Base-by-base conservation (phyloP, 2,113 vertebrate genomes). In the Atractosteus spatula region DNA sequence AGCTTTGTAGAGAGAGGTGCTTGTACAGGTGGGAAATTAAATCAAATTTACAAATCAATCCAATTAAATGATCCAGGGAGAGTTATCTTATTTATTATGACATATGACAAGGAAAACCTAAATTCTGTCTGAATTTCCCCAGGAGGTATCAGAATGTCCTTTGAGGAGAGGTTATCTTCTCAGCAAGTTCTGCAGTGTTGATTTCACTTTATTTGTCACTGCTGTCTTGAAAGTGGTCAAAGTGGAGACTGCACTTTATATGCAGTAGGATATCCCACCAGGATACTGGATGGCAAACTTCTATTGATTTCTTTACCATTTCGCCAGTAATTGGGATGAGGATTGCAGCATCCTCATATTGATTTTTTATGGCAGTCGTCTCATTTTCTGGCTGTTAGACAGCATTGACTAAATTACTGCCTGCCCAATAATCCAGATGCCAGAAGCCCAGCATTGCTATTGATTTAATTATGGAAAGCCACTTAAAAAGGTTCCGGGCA, bases 401-500 rank as follows among this genome's bases (percentile, higher is more conserved):
- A 85, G 85, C 85, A 79, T 85, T 83, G 85, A 86, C 87, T 88
- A 86, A 87, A 88, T 88, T 87, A 87, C 85, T 85, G 81, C 80
- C 79, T 41, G 79, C 77, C 83, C 83, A 81, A 86, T 87, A 84
- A 90, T 87, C 84, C 81, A 83, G 85, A 90, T 85, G 84, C 85
- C 81, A 83, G 77, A 77, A 88, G 87, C 86, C 84, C 82, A 88
- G 82, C 86, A 80, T 80, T 75, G 74, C 62, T 90, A 90, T 90
- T 87, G 89, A 89, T 90, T 89, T 87, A 78, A 89, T 90, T 89
- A 90, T 84, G 78, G 83, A 86, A 86, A 83, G 85, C 85, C 89
- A 87, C 87, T 86, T 74, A 43, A 73, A 73, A 42, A 80, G 84
- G 82, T 80, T 88, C 76, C 76, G 67, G 83, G 78, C 83, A 85